These are phyloP conservation scores for Corythornis vintsioides DNA, from an alignment of 2,113 vertebrate genomes.

Conservation along the genomic window DNA sequence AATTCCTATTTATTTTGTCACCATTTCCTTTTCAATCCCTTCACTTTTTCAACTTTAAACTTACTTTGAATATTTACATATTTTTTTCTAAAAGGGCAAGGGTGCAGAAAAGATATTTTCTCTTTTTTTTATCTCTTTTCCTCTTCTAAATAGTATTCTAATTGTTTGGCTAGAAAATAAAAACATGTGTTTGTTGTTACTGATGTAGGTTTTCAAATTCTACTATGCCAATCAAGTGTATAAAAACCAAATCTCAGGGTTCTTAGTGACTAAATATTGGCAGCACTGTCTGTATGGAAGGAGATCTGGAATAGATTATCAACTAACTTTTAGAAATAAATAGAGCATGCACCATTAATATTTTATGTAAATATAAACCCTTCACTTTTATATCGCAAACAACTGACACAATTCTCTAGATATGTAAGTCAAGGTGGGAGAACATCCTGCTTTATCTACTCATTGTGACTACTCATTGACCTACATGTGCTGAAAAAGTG, in stretches of 20 bases:
- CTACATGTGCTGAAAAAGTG: background rate
- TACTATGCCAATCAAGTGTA: constrained; percentile 57
- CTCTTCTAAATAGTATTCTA: background rate
- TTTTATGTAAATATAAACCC: background rate
- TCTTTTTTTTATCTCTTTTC: constrained; percentile 33
- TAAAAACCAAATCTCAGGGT: constrained; percentile 52
- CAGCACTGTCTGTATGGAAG: constrained; percentile 25
- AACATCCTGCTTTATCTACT: background rate
- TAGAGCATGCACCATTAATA: constrained; percentile 49
- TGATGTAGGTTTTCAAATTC: constrained; percentile 60
- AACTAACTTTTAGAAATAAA: constrained; percentile 45
- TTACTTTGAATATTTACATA: background rate
- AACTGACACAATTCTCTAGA: background rate
- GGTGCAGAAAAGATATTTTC: background rate
- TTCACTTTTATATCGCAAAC: background rate
- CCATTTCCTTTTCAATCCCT: background rate
- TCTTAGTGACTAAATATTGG: constrained; percentile 61
- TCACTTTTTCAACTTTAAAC: background rate
- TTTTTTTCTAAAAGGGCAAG: background rate
- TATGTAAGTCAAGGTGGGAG: background rate
- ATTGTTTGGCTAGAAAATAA: constrained; percentile 55
- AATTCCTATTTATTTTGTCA: background rate
- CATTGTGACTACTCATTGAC: background rate
- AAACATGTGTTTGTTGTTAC: constrained; percentile 69
- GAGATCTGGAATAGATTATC: constrained; percentile 59